Evolutionary conservation across 2,797 vertebrate species (phyloP).

Genomic region (Furcifer pardalis): DNA sequence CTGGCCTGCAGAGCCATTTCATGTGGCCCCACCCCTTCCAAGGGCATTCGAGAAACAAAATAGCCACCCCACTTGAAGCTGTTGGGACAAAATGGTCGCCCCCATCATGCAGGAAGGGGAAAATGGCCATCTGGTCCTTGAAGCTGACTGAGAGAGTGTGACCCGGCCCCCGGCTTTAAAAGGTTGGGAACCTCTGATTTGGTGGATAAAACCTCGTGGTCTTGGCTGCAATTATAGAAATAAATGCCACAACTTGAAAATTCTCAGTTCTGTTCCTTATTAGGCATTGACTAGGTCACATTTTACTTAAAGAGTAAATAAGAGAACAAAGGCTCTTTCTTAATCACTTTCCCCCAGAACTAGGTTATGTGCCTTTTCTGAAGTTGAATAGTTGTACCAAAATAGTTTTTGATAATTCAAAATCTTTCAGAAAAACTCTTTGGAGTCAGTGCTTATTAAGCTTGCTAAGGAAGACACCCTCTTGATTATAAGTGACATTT

Average conservation of each 20-base stretch:
- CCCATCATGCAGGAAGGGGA: no score
- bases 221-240: background rate
- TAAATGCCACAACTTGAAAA: background rate
- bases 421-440: background rate
- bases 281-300: background rate
- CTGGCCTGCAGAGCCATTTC: no score
- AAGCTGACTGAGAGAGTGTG: no score
- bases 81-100: no score
- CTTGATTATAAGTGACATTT: background rate
- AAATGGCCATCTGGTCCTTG: no score
- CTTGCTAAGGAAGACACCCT: background rate
- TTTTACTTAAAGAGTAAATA: background rate
- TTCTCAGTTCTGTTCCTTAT: background rate
- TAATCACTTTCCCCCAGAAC: background rate
- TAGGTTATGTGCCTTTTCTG: background rate
- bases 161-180: no score
- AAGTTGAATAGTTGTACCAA: background rate
- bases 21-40: no score
- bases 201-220: background rate
- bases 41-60: no score
- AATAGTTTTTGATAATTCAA: background rate
- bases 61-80: no score
- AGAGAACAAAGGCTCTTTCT: background rate
- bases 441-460: background rate
- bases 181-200: no score